phyloP scores from a whole-genome alignment of 2,888 invertebrate genomes.

The Zeuzera pyrina region DNA sequence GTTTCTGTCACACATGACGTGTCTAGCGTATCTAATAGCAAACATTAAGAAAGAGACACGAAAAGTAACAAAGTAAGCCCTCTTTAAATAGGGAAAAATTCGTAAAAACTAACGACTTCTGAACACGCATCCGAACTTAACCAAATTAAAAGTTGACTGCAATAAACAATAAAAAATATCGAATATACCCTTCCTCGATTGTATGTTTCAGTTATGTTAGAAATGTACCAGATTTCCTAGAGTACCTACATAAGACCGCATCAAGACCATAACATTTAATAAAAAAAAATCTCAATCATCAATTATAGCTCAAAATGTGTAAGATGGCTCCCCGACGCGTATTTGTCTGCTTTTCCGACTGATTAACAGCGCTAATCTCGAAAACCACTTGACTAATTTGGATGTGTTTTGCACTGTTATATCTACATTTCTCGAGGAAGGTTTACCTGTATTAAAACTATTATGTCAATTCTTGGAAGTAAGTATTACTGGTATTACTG shows the following conservation, averaged over 20 bases:
- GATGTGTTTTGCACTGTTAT: too few relatives aligned
- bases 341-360: too few relatives aligned
- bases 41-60: slow-evolving; percentile 58
- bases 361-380: too few relatives aligned
- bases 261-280: background rate
- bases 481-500: too few relatives aligned
- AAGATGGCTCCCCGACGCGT: too few relatives aligned
- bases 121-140: slow-evolving; percentile 66
- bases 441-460: too few relatives aligned
- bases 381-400: too few relatives aligned
- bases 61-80: slow-evolving; percentile 29
- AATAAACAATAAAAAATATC: slow-evolving; percentile 67
- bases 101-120: slow-evolving; percentile 55
- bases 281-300: background rate
- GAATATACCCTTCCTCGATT: slow-evolving; percentile 37
- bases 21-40: slow-evolving; percentile 42
- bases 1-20: slow-evolving; percentile 34
- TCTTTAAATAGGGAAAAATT: slow-evolving; percentile 49
- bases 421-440: too few relatives aligned
- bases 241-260: background rate
- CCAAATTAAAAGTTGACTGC: slow-evolving; percentile 69
- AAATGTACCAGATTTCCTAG: too few relatives aligned
- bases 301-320: too few relatives aligned
- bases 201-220: background rate
- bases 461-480: too few relatives aligned